A percentile compares a stretch with the other conserved stretches of the same genome.
These are phyloP conservation scores for Urocynchramus pylzowi DNA, from an alignment of 2,113 vertebrate species.

Conservation along the genomic window DNA sequence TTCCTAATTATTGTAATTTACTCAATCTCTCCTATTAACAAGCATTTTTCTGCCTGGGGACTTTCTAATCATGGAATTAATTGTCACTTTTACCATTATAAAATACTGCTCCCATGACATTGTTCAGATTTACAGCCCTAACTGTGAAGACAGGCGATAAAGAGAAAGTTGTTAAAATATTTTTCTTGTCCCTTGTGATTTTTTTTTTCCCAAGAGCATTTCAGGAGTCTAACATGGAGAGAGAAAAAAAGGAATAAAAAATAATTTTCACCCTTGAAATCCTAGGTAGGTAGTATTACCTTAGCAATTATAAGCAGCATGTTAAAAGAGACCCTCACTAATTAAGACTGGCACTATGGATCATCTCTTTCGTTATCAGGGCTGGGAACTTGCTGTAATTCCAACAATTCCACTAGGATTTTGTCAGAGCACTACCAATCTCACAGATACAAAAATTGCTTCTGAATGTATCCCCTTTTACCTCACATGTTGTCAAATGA, in stretches of 20 bases:
- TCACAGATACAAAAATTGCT: not conserved
- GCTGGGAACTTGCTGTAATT: not conserved
- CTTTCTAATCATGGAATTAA: not conserved
- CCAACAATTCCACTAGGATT: not conserved
- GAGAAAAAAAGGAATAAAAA: not conserved
- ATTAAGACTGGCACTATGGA: not conserved
- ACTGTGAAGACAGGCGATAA: not conserved
- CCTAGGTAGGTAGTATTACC: not conserved
- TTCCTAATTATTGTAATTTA: constrained; percentile 19
- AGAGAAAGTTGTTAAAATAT: not conserved
- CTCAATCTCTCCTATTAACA: not conserved
- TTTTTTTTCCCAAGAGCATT: not conserved
- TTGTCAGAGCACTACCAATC: not conserved
- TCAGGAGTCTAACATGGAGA: not conserved
- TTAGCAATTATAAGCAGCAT: not conserved
- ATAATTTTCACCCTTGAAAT: not conserved
- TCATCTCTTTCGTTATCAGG: not conserved
- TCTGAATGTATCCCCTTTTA: not conserved
- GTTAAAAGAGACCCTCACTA: not conserved
- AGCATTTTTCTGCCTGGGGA: not conserved
- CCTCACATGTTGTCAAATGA: not conserved
- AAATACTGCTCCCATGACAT: not conserved
- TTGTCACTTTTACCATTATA: not conserved
- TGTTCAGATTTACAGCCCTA: not conserved
- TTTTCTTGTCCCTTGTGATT: not conserved